A percentile compares a stretch with the other conserved stretches of the same genome.
Conservation (phyloP, 2,113 vertebrate species). For the Pheucticus melanocephalus region DNA sequence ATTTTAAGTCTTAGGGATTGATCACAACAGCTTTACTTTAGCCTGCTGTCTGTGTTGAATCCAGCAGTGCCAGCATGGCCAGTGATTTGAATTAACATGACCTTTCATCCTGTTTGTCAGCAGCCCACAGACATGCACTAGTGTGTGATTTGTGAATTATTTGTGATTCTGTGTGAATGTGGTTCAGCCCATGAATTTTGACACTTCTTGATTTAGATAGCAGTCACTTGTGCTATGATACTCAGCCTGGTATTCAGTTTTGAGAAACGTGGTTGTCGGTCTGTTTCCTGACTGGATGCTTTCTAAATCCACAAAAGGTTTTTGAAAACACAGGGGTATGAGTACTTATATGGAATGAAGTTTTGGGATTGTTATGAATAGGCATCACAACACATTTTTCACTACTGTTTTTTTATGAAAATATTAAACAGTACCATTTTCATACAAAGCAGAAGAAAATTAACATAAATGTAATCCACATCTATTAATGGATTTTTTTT, state of each 20-base stretch:
- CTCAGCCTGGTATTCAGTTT: neutral
- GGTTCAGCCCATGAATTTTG: constrained; percentile 7
- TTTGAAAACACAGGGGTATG: neutral
- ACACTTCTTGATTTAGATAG: neutral
- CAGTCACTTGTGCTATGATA: neutral
- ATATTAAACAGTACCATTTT: neutral
- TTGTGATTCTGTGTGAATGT: neutral
- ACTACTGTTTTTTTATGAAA: neutral
- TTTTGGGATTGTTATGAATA: neutral
- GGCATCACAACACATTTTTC: neutral
- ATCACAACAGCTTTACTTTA: neutral
- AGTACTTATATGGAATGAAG: neutral
- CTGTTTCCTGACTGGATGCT: neutral
- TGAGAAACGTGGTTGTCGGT: neutral
- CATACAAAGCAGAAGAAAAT: neutral
- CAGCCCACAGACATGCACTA: neutral
- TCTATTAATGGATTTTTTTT: neutral
- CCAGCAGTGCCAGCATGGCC: neutral
- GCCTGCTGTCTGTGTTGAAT: neutral
- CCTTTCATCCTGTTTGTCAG: neutral
- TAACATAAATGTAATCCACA: neutral
- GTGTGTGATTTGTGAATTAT: constrained; percentile 12
- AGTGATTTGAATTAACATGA: neutral
- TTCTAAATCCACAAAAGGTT: neutral
- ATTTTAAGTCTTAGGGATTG: neutral